phyloP scores from a whole-genome alignment of 2,113 vertebrate species.

The Phrynosoma blainvillii region DNA sequence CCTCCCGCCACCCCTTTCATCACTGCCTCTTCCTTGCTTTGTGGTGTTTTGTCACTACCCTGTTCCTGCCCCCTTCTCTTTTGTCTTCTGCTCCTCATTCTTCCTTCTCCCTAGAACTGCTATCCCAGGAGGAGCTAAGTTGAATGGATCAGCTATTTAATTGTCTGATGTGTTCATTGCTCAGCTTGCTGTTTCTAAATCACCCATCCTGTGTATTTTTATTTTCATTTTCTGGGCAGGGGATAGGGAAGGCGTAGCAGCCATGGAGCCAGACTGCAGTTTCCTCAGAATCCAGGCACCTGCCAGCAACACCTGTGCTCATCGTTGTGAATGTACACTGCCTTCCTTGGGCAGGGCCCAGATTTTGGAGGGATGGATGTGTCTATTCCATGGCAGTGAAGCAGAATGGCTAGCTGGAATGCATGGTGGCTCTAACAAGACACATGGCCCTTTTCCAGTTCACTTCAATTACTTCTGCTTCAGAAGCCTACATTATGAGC shows the following conservation, averaged over 20 bases:
- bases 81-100: constrained; percentile 49
- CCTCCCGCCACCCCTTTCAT: not conserved
- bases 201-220: constrained; percentile 47
- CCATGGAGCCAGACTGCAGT: constrained; percentile 63
- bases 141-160: constrained; percentile 74
- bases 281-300: constrained; percentile 62
- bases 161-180: constrained; percentile 70
- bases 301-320: constrained; percentile 70
- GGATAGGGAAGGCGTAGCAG: constrained; percentile 35
- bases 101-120: constrained; percentile 60
- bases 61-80: constrained; percentile 25
- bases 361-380: not conserved
- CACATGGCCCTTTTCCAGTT: not conserved
- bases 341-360: constrained; percentile 62
- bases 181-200: constrained; percentile 62
- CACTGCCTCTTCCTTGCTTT: not conserved
- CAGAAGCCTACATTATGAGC: not conserved
- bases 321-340: constrained; percentile 41
- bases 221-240: constrained; percentile 52
- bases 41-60: not conserved
- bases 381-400: constrained; percentile 67
- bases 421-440: constrained; percentile 41
- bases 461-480: constrained; percentile 42
- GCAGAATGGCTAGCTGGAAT: constrained; percentile 47
- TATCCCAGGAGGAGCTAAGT: constrained; percentile 70